Percentiles rank a stretch among this genome's conserved stretches.
Conservation (phyloP, 2,888 invertebrate genomes). For the Microctonus hyperodae region DNA sequence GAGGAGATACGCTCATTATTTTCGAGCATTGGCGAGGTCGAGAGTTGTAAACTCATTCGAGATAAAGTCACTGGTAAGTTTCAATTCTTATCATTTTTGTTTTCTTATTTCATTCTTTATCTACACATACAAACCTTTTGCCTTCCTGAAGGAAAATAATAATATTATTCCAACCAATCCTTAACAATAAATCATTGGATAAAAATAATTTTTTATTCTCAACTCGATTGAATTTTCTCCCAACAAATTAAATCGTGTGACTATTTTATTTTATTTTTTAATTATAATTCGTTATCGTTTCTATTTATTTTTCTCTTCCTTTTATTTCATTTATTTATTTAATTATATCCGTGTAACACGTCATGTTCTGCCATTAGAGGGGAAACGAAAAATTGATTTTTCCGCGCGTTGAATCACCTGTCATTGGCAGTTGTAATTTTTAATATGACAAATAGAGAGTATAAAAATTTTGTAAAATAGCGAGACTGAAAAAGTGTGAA, state of each 20-base stretch:
- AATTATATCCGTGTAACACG: not conserved
- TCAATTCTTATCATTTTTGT: slow-evolving; percentile 7
- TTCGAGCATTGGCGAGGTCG: slow-evolving; percentile 98
- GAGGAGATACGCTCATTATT: slow-evolving; percentile 98
- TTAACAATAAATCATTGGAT: not conserved
- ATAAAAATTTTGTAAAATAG: not conserved
- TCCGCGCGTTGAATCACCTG: slow-evolving; percentile 15
- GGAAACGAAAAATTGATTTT: not conserved
- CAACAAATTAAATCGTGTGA: not conserved
- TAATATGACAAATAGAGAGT: not conserved
- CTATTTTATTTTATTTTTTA: not conserved
- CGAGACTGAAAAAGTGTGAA: not conserved
- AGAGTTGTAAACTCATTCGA: slow-evolving; percentile 98
- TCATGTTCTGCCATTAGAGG: not conserved
- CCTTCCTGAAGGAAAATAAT: slow-evolving; percentile 1
- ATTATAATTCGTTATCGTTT: not conserved
- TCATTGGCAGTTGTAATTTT: slow-evolving; percentile 3
- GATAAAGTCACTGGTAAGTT: slow-evolving; percentile 93
- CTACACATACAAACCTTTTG: slow-evolving; percentile 16
- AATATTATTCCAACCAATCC: not conserved
- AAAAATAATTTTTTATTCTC: not conserved
- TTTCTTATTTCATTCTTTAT: not conserved
- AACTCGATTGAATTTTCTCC: not conserved
- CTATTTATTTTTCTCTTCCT: not conserved
- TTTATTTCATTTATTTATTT: not conserved